phyloP scores from a whole-genome alignment of 92 coral and sea anemone species.

The Porites evermanni region DNA sequence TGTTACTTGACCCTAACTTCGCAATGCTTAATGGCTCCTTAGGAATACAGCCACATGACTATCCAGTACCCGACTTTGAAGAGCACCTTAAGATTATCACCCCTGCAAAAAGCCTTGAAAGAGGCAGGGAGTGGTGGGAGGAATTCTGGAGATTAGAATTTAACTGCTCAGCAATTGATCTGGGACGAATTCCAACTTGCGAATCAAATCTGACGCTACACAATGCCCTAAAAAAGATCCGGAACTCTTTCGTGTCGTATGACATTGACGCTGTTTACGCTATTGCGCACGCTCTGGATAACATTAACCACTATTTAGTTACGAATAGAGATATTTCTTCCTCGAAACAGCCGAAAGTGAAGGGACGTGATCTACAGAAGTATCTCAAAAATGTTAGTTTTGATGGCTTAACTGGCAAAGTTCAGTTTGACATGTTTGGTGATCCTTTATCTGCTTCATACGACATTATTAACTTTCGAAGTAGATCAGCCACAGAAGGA shows the following conservation, averaged over 20 bases:
- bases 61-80: no score
- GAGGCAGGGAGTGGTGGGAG: no score
- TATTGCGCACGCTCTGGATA: constrained; percentile 10
- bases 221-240: no score
- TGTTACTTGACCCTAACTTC: neutral
- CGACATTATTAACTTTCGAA: constrained; percentile 1
- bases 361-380: neutral
- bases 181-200: no score
- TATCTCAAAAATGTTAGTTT: neutral
- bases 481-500: neutral
- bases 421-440: neutral
- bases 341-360: neutral
- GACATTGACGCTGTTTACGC: constrained; percentile 17
- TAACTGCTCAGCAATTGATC: no score
- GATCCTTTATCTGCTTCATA: neutral
- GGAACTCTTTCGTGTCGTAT: no score
- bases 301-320: no score
- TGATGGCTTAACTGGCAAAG: constrained; percentile 4
- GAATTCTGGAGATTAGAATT: no score
- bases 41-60: neutral
- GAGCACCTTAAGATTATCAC: no score
- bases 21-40: neutral
- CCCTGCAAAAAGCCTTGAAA: no score
- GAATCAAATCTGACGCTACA: no score
- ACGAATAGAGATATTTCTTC: neutral